Base-by-base conservation (phyloP, 2,797 vertebrate genomes). In the Galagoides demidoff region DNA sequence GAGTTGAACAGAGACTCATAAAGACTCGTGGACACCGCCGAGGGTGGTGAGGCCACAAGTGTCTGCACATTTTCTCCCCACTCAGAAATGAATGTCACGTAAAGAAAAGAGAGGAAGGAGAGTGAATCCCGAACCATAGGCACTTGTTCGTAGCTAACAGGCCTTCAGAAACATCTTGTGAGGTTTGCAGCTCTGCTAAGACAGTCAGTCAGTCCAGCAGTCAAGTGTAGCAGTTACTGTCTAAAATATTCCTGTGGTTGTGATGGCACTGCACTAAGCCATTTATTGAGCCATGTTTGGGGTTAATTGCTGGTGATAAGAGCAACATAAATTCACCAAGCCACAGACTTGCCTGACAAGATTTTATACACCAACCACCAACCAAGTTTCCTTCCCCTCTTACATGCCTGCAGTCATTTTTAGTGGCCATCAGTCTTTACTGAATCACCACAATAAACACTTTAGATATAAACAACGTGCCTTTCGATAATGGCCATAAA, bases 401-500 rank as follows among this genome's bases (percentile, higher is more conserved):
- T 49, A 64, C 52, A 85, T 0, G 29, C 73, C 92, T 70, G 90
- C 84, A 68, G 82, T 96, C 88, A 92, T 90, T 95, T 92, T 93
- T 85, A 90, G 89, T 84, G 89, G 95, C 88, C 83, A 82, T 89
- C 90, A 61, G 61, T 96, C 92, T 95, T 88, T 5, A 85, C 86
- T 95, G 94, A 97, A 96, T 96, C 94, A 96, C 94, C 89, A 93
- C 96, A 92, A 96, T 95, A 98, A 97, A 96, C 85, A 82, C 89
- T 83, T 74, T 39, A 16, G 12, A 52, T 61, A 92, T 59, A 93
- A 96, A 95, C 97, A 97, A 95, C 85, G 89, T 12, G 85, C 84
- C 91, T 94, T 94, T 95, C 78, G 39, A 81, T 85, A 87, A 87
- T 0, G 55, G 64, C 82, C 73, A 86, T 94, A 96, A 96, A 96